A percentile compares a stretch with the other conserved stretches of the same genome.
phyloP scores from a whole-genome alignment of 2,888 invertebrate genomes.

The Eilema griseolum region DNA sequence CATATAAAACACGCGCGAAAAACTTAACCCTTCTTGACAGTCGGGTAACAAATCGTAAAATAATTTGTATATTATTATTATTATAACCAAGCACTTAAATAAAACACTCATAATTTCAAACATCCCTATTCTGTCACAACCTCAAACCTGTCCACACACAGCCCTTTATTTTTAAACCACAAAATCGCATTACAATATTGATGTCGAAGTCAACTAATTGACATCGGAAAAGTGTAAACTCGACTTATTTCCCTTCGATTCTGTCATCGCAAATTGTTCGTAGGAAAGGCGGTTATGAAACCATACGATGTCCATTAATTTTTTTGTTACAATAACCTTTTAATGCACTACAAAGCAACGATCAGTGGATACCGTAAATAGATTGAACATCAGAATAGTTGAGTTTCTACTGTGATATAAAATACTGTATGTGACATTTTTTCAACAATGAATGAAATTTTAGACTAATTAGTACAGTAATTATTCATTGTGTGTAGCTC shows the following conservation, averaged over 20 bases:
- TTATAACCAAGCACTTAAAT: no score
- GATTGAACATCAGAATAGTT: conserved; percentile 62
- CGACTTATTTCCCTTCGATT: conserved; percentile 41
- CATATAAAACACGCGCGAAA: no score
- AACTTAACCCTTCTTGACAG: no score
- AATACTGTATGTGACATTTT: conserved; percentile 41
- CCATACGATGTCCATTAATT: conserved; percentile 67
- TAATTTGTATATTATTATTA: no score
- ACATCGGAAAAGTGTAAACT: conserved; percentile 54
- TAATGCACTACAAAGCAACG: conserved; percentile 68
- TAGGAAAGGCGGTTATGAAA: conserved; percentile 48
- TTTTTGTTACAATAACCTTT: conserved; percentile 65
- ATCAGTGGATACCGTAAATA: conserved; percentile 61
- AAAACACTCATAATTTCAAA: not conserved
- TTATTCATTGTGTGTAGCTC: no score
- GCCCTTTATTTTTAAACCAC: conserved; percentile 40
- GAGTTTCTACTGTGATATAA: conserved; percentile 16
- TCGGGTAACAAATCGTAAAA: no score
- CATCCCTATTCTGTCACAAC: not conserved
- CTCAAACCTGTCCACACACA: conserved; percentile 4
- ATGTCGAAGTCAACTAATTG: conserved; percentile 52
- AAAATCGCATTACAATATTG: conserved; percentile 46
- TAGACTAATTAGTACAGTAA: no score
- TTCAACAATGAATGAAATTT: not conserved
- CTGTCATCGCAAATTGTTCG: conserved; percentile 57